Base-by-base conservation (phyloP, 2,888 invertebrate genomes). In the Galerucella pusilla region DNA sequence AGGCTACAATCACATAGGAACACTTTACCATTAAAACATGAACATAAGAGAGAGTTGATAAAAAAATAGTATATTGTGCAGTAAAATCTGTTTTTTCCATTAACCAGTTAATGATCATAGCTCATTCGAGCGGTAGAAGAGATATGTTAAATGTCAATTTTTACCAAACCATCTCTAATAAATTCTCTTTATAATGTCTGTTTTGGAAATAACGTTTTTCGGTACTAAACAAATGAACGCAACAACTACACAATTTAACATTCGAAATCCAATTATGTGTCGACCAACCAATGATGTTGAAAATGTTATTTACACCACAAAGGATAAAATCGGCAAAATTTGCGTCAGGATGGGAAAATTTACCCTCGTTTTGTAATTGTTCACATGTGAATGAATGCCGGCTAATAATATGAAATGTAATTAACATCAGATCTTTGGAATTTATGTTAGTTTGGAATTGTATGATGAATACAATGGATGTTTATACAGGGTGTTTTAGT, bases 291-390 rank as follows among this genome's bases (percentile, higher is more conserved):
- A 65, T 70, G 74, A 70, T 74, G 71, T 68, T 59, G 71, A 67
- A 72, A 77, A 75, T 74, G 67, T 69, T 70, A 72, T 74, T 70
- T 59, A 74, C 64, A 77, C 66, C 66, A 66, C 74, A 68, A 61
- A 67, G 69, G 70, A 71, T 60, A 59, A 65, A 69, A 73, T 73
- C 66, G 49, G 45, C n/a, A 45, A 20, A 7, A 42, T 64, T n/a
- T 11, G 28, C n/a, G 10, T 35, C 20, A 16, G 25, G 7, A 42
- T 14, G 6, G 46, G 12, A 63, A 70, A 74, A 74, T 70, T 57
- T 16, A 57, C 16, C 16, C 16, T 16, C 20, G 16, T 16, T 16
- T 54, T 20, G 20, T 57, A n/a, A 57, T 57, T 20, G 57, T 57
- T 57, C 10, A 57, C 9, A 52, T 16, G 12, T 42, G 16, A 14